Conservation (phyloP, 53 echinoderm and acorn worm genomes). For the Antedon mediterranea region DNA sequence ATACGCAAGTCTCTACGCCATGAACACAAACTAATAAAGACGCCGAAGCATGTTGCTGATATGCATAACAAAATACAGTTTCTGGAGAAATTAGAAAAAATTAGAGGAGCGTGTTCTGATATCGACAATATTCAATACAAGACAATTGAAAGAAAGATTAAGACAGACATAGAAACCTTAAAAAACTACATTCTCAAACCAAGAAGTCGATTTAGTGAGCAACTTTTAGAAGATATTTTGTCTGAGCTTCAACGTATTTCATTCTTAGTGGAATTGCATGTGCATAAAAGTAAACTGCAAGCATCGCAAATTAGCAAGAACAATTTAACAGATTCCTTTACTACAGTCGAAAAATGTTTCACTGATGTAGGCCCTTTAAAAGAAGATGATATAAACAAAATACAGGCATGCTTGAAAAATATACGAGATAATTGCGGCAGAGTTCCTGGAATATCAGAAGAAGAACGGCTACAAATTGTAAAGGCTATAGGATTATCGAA, state of each 20-base stretch:
- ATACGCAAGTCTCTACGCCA: background rate
- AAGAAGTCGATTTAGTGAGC: background rate
- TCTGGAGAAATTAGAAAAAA: background rate
- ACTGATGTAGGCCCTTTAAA: too few species aligned
- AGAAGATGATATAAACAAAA: too few species aligned
- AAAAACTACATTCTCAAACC: background rate
- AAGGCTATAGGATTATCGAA: too few species aligned
- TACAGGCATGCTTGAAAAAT: too few species aligned
- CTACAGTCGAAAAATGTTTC: too few species aligned
- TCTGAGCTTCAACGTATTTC: background rate
- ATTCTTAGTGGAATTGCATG: background rate
- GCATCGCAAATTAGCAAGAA: background rate
- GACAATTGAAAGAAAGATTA: background rate
- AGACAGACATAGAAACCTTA: background rate
- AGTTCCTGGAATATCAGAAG: too few species aligned
- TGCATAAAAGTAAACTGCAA: background rate
- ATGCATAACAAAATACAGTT: background rate
- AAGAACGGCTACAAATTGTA: too few species aligned
- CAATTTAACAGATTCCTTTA: too few species aligned
- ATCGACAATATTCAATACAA: background rate
- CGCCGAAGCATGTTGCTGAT: background rate
- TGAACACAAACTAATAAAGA: background rate
- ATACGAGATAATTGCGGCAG: too few species aligned
- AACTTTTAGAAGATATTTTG: background rate
- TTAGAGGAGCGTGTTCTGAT: background rate